Evolutionary conservation across 2,113 vertebrate genomes (phyloP), one percentile per base, ranked within the genome.

Genomic region (Cnemophilus loriae): DNA sequence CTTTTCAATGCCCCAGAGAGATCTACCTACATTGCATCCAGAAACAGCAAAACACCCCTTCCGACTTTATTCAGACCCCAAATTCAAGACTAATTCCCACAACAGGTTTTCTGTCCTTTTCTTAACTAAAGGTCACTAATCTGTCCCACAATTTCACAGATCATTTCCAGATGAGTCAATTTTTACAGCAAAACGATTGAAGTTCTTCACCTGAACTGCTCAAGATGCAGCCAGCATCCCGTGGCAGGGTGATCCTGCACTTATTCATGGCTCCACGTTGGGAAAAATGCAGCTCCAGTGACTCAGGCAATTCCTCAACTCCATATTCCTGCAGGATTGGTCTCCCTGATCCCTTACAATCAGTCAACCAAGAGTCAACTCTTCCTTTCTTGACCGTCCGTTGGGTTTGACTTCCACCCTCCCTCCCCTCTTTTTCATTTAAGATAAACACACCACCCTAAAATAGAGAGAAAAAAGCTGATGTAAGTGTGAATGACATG

Each of bases 401-500:
- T 33, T 61, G 49, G 42, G 67, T 35, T 44, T 67, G 6, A 49
- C 52, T 61, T 28, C 49, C 71, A 77, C 14, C 41, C 56, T n/a
- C n/a, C 15, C 49, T 28, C 16, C 17, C 16, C 0, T 0, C 32
- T 35, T 15, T 33, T 63, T 21, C n/a, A 30, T 27, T 23, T 18
- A 13, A 37, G 41, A 61, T 53, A 84, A 94, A 73, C 61, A 81
- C 39, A 64, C 2, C 49, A 76, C 65, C n/a, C 83, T 59, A 85
- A 89, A 91, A 68, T 4, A 87, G 79, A 18, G 8, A 53, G 28
- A 35, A 78, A 67, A 75, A 60, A 52, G 37, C 61, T 91, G 84
- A 87, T 4, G 2, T 80, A 93, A 91, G 81, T 79, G 96, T 68
- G 70, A 82, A 41, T 52, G 90, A 93, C 61, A 37, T 39, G 77